Conservation (phyloP, 2,113 vertebrate genomes). For the Pseudolaguvia tuberculata region DNA sequence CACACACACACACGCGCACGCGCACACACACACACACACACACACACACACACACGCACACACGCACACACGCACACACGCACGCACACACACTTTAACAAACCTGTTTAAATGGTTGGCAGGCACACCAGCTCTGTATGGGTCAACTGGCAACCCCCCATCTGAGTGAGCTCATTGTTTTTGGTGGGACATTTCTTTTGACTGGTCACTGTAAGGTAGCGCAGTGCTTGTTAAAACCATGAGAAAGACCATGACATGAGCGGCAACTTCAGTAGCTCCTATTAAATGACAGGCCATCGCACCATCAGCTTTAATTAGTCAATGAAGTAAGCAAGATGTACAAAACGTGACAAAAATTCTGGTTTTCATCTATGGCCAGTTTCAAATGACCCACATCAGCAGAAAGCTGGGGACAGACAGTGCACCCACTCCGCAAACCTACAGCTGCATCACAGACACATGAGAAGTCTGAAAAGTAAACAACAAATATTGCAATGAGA, state of each 20-base stretch:
- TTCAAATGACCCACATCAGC: conserved; percentile 53
- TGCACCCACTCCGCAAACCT: conserved; percentile 43
- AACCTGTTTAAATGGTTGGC: conserved; percentile 32
- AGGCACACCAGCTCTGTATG: conserved; percentile 21
- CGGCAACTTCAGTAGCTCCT: conserved; percentile 68
- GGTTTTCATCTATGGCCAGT: conserved; percentile 63
- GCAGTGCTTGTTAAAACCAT: conserved; percentile 41
- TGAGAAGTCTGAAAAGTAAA: conserved; percentile 63
- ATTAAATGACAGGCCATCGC: conserved; percentile 69
- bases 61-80: too few species aligned
- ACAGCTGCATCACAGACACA: conserved; percentile 70
- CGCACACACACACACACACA: too few species aligned
- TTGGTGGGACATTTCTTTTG: conserved; percentile 12
- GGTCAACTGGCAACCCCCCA: conserved; percentile 11
- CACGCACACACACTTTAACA: conserved; percentile 8
- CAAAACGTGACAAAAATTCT: conserved; percentile 52
- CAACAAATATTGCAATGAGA: too few species aligned
- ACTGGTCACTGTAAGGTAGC: conserved; percentile 41
- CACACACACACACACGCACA: too few species aligned
- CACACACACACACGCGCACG: too few species aligned
- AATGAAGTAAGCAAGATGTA: conserved; percentile 63
- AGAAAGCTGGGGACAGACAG: conserved; percentile 37
- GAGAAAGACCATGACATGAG: conserved; percentile 52
- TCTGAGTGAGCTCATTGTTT: conserved; percentile 25
- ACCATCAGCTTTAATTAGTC: conserved; percentile 72